A percentile compares a stretch with the other conserved stretches of the same genome.
phyloP scores from a whole-genome alignment of 2,113 vertebrate species.

The Pogona vitticeps region DNA sequence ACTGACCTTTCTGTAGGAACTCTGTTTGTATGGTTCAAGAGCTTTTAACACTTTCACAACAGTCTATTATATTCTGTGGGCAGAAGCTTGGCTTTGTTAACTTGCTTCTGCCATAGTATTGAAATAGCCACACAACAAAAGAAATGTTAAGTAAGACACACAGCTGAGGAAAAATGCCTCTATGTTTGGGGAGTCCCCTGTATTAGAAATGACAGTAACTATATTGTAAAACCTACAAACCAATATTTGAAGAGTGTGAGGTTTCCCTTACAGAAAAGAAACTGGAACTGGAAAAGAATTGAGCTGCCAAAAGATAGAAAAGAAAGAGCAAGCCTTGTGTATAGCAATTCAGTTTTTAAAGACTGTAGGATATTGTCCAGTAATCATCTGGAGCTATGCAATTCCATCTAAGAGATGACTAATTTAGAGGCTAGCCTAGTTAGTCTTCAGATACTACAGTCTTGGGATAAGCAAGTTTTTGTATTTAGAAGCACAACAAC shows the following conservation, averaged over 20 bases:
- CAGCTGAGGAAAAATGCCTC: not conserved
- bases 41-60: not conserved
- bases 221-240: not conserved
- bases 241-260: not conserved
- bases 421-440: not conserved
- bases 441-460: not conserved
- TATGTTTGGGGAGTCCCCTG: not conserved
- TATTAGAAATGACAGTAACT: not conserved
- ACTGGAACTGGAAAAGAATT: not conserved
- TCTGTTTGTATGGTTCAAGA: not conserved
- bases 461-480: not conserved
- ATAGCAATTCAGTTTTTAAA: not conserved
- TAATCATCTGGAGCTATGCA: not conserved
- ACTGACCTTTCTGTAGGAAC: not conserved
- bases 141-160: not conserved
- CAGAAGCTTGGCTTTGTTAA: not conserved
- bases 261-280: not conserved
- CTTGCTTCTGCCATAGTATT: not conserved
- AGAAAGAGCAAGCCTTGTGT: not conserved
- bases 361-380: not conserved
- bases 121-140: not conserved
- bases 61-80: no score
- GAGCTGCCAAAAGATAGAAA: not conserved
- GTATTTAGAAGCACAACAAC: not conserved
- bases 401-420: not conserved